Base-by-base conservation (phyloP, 2,888 invertebrate species). In the Perithous albicinctus region DNA sequence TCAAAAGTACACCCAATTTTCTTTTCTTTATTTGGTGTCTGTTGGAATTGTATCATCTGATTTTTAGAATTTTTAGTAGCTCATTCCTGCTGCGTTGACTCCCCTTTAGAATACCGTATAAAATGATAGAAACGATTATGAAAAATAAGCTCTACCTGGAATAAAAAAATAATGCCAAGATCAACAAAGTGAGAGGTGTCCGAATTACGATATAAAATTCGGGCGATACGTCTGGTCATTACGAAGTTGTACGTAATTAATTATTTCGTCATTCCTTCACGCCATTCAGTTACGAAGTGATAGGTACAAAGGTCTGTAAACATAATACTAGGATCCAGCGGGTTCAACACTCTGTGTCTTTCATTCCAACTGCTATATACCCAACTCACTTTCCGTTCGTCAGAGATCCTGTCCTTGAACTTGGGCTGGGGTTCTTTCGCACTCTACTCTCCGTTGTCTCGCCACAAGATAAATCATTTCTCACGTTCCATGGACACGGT, bases 281-380 rank as follows among this genome's bases (percentile, higher is more conserved):
- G 29, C 15, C 43, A 29, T 56, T 29, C 32, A 29, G 26, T n/a
- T 1, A 4, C 29, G n/a, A 15, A n/a, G 7, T 29, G n/a, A 29
- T 15, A 32, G 23, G 20, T 20, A 51, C 20, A 23, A 51, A 56
- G 29, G n/a, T 56, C 54, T 12, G n/a, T 12, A 12, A n/a, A 29
- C 54, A n/a, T 18, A 41, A 8, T 12, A 51, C 2, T 61, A 74
- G 48, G 51, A 51, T 64, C 18, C 48, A 12, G 64, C 64, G 64
- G 54, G 64, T 78, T 72, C 72, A 72, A 72, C 56, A 78, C 26
- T 72, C 72, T 66, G 56, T 18, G 10, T 18, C 41, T 56, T 70
- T 10, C 41, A 18, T 8, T 29, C 10, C n/a, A 38, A 29, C 29
- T 59, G 32, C 8, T 35, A 32, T 1, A 18, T n/a, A n/a, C n/a